These are phyloP conservation scores for Bungarus multicinctus DNA, from an alignment of 2,113 vertebrate genomes.

Conservation along the genomic window DNA sequence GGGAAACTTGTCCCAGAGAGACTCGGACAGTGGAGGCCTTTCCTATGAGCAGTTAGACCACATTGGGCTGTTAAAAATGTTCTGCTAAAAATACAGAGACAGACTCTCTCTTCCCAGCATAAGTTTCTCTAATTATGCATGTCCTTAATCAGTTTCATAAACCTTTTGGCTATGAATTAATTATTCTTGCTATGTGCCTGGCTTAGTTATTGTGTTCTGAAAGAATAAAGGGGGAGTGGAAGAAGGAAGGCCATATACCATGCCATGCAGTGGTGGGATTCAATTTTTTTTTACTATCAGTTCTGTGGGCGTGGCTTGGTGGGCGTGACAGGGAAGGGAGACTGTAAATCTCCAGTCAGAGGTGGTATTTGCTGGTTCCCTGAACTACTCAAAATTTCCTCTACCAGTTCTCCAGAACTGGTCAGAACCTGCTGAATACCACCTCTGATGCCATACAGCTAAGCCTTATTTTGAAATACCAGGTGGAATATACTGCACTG, in stretches of 20 bases:
- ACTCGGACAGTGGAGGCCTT: background rate
- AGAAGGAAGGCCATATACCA: background rate
- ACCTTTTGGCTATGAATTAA: background rate
- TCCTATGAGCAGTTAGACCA: background rate
- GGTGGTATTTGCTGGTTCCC: too few relatives aligned
- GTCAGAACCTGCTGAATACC: too few relatives aligned
- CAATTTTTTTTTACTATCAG: too few relatives aligned
- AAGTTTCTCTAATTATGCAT: background rate
- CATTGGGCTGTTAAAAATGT: background rate
- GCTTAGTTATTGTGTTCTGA: background rate
- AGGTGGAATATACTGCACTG: background rate
- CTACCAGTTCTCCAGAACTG: too few relatives aligned
- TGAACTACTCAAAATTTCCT: too few relatives aligned
- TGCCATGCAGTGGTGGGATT: too few relatives aligned
- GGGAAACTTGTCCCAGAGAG: constrained; percentile 25
- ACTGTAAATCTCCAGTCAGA: too few relatives aligned
- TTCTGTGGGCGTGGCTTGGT: too few relatives aligned
- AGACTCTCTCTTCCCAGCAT: background rate
- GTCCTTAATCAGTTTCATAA: background rate
- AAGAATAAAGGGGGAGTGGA: background rate
- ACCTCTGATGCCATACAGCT: too few relatives aligned
- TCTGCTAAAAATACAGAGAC: background rate
- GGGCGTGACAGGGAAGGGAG: too few relatives aligned
- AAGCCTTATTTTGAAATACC: background rate
- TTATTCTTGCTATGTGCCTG: background rate